phyloP scores from a whole-genome alignment of 2,113 vertebrate genomes.

The Osmerus mordax region DNA sequence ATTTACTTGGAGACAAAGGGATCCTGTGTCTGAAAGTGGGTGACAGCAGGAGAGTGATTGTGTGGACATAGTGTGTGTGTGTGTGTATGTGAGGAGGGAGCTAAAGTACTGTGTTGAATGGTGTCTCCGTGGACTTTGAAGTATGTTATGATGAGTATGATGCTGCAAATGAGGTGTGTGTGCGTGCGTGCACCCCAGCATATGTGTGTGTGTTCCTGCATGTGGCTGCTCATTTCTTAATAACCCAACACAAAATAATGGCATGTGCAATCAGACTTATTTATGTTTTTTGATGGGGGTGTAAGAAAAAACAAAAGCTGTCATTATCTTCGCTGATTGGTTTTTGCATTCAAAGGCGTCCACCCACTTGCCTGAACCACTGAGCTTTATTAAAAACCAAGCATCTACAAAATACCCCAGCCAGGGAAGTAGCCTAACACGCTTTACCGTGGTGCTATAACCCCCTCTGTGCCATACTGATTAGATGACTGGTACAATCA shows the following conservation, averaged over 20 bases:
- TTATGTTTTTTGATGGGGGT: slow-evolving; percentile 16
- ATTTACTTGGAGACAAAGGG: slow-evolving; percentile 16
- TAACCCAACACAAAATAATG: slow-evolving; percentile 19
- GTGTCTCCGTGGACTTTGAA: no score
- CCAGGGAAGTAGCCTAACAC: neutral
- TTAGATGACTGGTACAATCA: neutral
- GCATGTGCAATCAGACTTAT: slow-evolving; percentile 17
- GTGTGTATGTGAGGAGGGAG: neutral
- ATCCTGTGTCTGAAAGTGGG: slow-evolving; percentile 22
- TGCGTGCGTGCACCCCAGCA: neutral
- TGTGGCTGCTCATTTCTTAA: neutral
- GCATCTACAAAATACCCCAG: neutral
- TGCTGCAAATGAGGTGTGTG: no score
- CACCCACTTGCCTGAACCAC: slow-evolving; percentile 28
- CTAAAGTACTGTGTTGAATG: neutral
- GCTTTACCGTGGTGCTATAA: neutral
- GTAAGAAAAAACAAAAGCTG: slow-evolving; percentile 47
- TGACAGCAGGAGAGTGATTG: neutral
- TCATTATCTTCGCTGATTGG: slow-evolving; percentile 49
- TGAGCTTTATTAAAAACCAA: slow-evolving; percentile 34
- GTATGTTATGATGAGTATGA: neutral
- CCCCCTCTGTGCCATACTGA: slow-evolving; percentile 25
- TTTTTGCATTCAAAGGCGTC: slow-evolving; percentile 40
- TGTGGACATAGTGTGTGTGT: neutral
- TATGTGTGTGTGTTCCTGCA: neutral